These are phyloP conservation scores for Bugulina stolonifera DNA, from an alignment of 2,888 invertebrate genomes.

Conservation along the genomic window DNA sequence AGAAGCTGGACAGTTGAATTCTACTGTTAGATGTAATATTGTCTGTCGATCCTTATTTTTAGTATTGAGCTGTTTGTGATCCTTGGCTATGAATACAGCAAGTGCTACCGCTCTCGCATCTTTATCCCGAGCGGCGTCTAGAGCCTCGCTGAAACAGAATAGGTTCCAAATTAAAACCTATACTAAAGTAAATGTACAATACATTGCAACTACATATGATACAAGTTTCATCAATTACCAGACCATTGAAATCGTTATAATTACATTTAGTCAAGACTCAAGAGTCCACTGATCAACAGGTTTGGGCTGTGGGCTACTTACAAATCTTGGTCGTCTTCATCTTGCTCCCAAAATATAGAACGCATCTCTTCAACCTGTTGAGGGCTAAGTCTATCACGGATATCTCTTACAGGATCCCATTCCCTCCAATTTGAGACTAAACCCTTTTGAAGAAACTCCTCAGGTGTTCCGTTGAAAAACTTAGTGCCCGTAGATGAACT, in stretches of 20 bases:
- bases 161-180: not conserved
- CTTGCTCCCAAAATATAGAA: not conserved
- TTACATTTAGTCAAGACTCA: too few relatives aligned
- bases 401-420: slow-evolving; percentile 22
- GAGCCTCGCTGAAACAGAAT: slow-evolving; percentile 4
- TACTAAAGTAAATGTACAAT: not conserved
- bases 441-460: not conserved
- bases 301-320: not conserved
- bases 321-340: slow-evolving; percentile 15
- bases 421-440: not conserved
- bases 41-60: not conserved
- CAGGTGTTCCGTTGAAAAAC: not conserved
- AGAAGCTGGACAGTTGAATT: not conserved
- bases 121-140: not conserved
- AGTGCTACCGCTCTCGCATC: slow-evolving; percentile 6
- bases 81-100: not conserved
- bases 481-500: too few relatives aligned
- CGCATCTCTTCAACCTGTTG: not conserved
- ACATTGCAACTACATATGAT: not conserved
- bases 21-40: not conserved
- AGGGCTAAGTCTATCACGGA: not conserved
- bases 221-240: too few relatives aligned
- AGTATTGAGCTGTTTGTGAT: slow-evolving; percentile 7
- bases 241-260: too few relatives aligned
- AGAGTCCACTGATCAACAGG: not conserved